Evolutionary conservation across 2,797 vertebrate species (phyloP), one percentile per base, ranked within the genome.

Genomic region (Menidia menidia): DNA sequence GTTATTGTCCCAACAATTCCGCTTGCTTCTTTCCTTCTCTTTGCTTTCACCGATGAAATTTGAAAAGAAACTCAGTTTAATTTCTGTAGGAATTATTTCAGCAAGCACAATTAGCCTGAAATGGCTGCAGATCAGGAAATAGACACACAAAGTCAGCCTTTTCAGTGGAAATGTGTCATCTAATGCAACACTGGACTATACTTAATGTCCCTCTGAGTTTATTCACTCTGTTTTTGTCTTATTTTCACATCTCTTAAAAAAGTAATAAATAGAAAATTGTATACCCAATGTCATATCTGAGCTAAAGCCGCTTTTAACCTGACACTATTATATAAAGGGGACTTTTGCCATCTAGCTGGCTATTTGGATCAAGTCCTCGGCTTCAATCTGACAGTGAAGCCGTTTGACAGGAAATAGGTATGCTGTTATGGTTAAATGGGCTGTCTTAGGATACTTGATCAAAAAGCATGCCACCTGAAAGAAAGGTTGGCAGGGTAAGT

Each of bases 401-500:
- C 43, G 32, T 47, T 77, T 4, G 9, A 75, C 83, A 91, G 84
- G 72, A 86, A 81, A 82, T 84, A 90, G 76, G 83, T 85, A 87
- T 79, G 83, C 88, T 89, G 83, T 83, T 87, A 12, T 90, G 92
- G 92, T 95, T 93, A 88, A 88, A 90, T 81, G 88, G 67, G 88
- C 90, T 85, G 90, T 93, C 68, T 78, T 62, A 83, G 84, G 89
- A 87, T 87, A 84, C 87, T 92, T 88, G 88, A 93, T 93, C 85
- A 91, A 91, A 92, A 92, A 92, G 85, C 87, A 84, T 89, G 85
- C 93, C 92, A 94, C 93, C 77, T 95, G 94, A 96, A 92, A 95
- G 91, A 78, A 94, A 95, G 94, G 95, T 25, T 94, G 92, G 93
- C 94, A 94, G 51, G 60, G 87, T 91, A 84, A 93, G 78, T 90